These are phyloP conservation scores for Cassiopea xamachana DNA, from an alignment of 30 jellyfish, hydroid and myxozoan species.

Conservation along the genomic window DNA sequence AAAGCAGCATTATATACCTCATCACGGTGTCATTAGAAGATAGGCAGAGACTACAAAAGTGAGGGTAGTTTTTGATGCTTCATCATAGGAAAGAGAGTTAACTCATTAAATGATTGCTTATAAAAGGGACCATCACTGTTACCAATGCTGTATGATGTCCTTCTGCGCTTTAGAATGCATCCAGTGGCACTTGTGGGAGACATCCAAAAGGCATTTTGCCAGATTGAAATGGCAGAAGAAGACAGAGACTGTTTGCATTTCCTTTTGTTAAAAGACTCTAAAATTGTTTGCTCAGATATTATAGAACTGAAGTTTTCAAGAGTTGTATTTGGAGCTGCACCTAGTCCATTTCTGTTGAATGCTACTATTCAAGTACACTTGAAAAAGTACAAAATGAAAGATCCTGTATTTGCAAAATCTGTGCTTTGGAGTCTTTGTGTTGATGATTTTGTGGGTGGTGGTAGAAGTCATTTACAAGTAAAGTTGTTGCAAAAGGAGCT, in stretches of 20 bases:
- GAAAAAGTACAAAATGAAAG: background rate
- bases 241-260: slow-evolving; percentile 26
- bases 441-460: slow-evolving; percentile 22
- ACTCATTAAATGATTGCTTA: slow-evolving; percentile 29
- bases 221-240: slow-evolving; percentile 13
- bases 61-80: slow-evolving; percentile 23
- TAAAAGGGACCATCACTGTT: slow-evolving; percentile 25
- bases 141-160: slow-evolving; percentile 28
- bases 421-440: slow-evolving; percentile 3
- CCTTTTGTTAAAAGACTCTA: background rate
- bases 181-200: slow-evolving; percentile 31
- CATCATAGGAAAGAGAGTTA: background rate
- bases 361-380: slow-evolving; percentile 7
- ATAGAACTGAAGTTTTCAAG: background rate
- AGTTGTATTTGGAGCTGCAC: slow-evolving; percentile 36
- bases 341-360: slow-evolving; percentile 24
- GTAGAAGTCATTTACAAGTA: background rate
- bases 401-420: background rate
- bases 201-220: slow-evolving; percentile 19
- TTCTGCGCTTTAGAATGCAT: slow-evolving; percentile 25
- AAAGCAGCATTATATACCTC: slow-evolving; percentile 20
- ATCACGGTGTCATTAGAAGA: slow-evolving; percentile 17
- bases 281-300: background rate
- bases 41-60: slow-evolving; percentile 22
- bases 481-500: background rate